Evolutionary conservation across 2,888 invertebrate genomes (phyloP), one percentile per base, ranked within the genome.

Genomic region (Hermodice carunculata): DNA sequence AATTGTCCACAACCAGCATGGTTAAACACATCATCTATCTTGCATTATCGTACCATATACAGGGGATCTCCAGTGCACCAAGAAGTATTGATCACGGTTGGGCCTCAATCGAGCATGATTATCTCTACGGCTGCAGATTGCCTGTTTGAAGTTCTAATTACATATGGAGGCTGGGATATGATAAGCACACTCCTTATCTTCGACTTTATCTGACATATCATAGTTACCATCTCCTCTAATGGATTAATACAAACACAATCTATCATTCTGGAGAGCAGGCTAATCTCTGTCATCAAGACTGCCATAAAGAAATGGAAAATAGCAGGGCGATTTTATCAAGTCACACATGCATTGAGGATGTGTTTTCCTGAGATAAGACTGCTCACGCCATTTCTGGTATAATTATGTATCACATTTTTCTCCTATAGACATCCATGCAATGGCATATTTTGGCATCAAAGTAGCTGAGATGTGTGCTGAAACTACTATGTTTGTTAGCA

Each of bases 271-370:
- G 69, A 67, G 70, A 69, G 69, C 52, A 64, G 64, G 67, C 67
- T 75, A 73, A 77, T 73, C 77, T 43, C 71, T 74, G 75, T 28
- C 76, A 77, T 78, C 78, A 60, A 58, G 62, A 53, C 73, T 62
- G 72, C 75, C 78, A 78, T 78, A 77, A 75, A 78, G 77, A 78
- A 77, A 77, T 71, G 73, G 76, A 78, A 78, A 77, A 78, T 77
- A 76, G 73, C 19, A 28, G 29, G 72, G 74, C 74, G 77, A 76
- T 75, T 66, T 69, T 75, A 79, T 79, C 78, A 52, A 17, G 14
- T 49, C 57, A 56, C 63, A 48, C 69, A 65, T 61, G 66, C 69
- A 60, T 64, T 60, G 57, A 60, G 69, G 73, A 69, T 67, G 70
- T 72, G 72, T 69, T 68, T 54, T 24, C 14, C 49, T 28, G 56